Evolutionary conservation across 2,797 vertebrate genomes (phyloP).

Genomic region (Sebastes oblongus): DNA sequence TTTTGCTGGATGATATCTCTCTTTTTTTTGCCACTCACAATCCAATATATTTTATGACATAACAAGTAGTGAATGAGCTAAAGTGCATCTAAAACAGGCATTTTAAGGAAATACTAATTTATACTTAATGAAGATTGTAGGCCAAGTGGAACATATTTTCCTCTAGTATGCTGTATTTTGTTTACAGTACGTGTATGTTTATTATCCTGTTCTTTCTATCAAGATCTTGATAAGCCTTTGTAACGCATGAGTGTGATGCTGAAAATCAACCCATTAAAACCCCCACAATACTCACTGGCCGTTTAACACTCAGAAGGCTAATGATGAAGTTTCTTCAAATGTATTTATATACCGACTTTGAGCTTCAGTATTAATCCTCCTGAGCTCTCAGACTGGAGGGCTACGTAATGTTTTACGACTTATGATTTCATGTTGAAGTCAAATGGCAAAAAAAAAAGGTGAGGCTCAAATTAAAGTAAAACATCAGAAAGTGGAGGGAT

Average conservation of each 20-base stretch:
- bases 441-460: constrained; percentile 5
- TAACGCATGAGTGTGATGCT: constrained; percentile 61
- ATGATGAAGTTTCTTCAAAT: constrained; percentile 28
- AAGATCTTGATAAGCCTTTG: constrained; percentile 26
- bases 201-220: constrained; percentile 30
- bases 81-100: constrained; percentile 16
- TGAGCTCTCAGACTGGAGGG: constrained; percentile 10
- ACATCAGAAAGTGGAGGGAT: background rate
- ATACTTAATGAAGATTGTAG: constrained; percentile 42
- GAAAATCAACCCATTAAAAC: constrained; percentile 18
- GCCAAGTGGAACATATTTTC: constrained; percentile 15
- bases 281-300: background rate
- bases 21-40: constrained; percentile 35
- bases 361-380: constrained; percentile 39
- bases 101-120: constrained; percentile 49
- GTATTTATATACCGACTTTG: constrained; percentile 37
- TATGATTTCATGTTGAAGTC: constrained; percentile 69
- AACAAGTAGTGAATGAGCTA: constrained; percentile 26
- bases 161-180: constrained; percentile 47
- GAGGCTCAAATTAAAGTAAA: background rate
- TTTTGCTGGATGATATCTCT: constrained; percentile 31
- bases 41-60: constrained; percentile 25
- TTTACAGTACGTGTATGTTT: constrained; percentile 52
- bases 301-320: background rate
- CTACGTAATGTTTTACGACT: background rate